Percentiles rank a stretch among this genome's conserved stretches.
Conservation (phyloP, 2,888 invertebrate species). For the Entomobrya multifasciata region DNA sequence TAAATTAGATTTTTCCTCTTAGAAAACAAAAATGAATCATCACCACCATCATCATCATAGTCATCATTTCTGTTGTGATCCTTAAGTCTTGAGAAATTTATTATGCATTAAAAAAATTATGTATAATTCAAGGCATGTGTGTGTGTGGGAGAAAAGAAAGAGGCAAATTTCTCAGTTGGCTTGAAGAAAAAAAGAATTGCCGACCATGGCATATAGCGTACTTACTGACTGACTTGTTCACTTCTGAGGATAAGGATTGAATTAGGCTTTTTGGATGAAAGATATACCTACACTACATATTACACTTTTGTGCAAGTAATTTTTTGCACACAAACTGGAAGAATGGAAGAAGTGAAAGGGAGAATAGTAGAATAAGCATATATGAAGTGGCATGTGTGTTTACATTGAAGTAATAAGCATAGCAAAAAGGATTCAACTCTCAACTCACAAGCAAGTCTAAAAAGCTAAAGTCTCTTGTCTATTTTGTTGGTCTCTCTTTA, state of each 20-base stretch:
- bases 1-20: slow-evolving; percentile 52
- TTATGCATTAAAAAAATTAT: slow-evolving; percentile 45
- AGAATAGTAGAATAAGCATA: neutral
- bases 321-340: slow-evolving; percentile 33
- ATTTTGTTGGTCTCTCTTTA: slow-evolving; percentile 12
- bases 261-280: slow-evolving; percentile 3
- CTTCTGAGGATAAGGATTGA: slow-evolving; percentile 16
- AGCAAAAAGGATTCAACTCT: slow-evolving; percentile 1
- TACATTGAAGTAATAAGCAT: no score
- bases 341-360: slow-evolving; percentile 3
- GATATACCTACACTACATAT: neutral
- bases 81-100: slow-evolving; percentile 49
- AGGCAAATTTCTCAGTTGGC: neutral
- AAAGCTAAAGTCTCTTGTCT: neutral
- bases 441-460: neutral
- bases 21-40: slow-evolving; percentile 49
- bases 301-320: slow-evolving; percentile 17
- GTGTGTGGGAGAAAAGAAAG: no score
- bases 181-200: no score
- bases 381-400: neutral
- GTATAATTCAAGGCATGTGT: neutral
- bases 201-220: no score
- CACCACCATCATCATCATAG: neutral
- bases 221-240: no score
- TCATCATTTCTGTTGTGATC: neutral